Conservation (phyloP, 2,888 invertebrate species). For the Glyphotaelius pellucidus region DNA sequence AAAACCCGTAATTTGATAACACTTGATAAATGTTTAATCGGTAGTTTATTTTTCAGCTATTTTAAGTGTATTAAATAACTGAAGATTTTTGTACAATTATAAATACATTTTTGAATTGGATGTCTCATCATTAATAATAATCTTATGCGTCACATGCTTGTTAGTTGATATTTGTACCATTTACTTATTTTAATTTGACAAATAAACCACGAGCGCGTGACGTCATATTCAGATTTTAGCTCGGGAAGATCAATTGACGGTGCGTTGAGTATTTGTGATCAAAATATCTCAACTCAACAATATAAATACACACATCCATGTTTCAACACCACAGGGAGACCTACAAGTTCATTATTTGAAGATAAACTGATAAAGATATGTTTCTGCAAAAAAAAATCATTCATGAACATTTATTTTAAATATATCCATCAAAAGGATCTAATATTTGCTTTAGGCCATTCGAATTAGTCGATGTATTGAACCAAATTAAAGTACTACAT, state of each 20-base stretch:
- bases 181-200: not conserved
- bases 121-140: not conserved
- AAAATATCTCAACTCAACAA: constrained; percentile 45
- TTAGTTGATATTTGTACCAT: not conserved
- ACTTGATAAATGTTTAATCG: not conserved
- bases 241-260: constrained; percentile 62
- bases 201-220: constrained; percentile 49
- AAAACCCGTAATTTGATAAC: not conserved
- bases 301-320: constrained; percentile 3
- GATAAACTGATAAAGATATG: not conserved
- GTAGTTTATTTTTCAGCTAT: not conserved
- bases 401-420: not conserved
- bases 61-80: not conserved
- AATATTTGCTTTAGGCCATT: no score
- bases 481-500: no score
- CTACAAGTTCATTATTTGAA: not conserved
- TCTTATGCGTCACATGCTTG: not conserved
- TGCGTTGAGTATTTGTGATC: constrained; percentile 42
- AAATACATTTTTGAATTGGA: not conserved
- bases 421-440: not conserved
- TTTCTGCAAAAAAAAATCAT: not conserved
- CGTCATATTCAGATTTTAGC: constrained; percentile 59
- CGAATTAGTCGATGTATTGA: no score
- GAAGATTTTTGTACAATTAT: not conserved
- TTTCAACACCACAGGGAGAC: constrained; percentile 30